Evolutionary conservation across 2,888 invertebrate genomes (phyloP), one percentile per base, ranked within the genome.

Genomic region (Hirtodrosophila trivittata): DNA sequence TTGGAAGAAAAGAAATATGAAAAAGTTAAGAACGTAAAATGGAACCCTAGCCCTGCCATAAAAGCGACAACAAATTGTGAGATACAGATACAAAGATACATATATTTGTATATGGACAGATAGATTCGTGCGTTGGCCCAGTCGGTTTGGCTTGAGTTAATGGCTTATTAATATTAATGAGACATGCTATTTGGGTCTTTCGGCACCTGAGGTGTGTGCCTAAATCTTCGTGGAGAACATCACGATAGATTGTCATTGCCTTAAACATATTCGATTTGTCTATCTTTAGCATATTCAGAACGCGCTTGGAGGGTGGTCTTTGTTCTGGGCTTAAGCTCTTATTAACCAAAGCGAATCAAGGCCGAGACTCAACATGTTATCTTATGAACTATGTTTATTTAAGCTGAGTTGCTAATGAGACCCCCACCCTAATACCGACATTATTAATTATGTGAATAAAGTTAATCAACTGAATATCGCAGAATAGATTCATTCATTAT

Each of bases 121-220:
- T 28, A 9, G 1, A 9, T 28, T 4, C 5, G 18, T 21, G 18
- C 5, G 18, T 21, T n/a, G n/a, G n/a, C n/a, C n/a, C n/a, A n/a
- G 18, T 33, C 42, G 37, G 39, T 45, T 39, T 43, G 43, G 54
- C 59, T 67, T 55, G 47, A 28, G 54, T 62, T 47, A 49, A 49
- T 62, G 41, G 62, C 67, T 65, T 74, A 83, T 80, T 86, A 86
- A 80, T 80, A 80, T 80, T 80, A 86, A 80, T 80, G 80, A 83
- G 80, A 56, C 64, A 59, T 57, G 64, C 75, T 62, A 51, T 59
- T 46, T 37, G 52, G 25, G 51, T 45, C 69, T 54, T 64, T 83
- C 66, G 80, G 65, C 77, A 77, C 77, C 81, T 74, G 66, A 86
- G 76, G 83, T 86, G 86, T 83, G 65, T 59, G 80, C 41, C 50